Percentiles rank a stretch among this genome's conserved stretches.
These are phyloP conservation scores for Brachyhypopomus gauderio DNA, from an alignment of 2,113 vertebrate genomes.

Conservation along the genomic window DNA sequence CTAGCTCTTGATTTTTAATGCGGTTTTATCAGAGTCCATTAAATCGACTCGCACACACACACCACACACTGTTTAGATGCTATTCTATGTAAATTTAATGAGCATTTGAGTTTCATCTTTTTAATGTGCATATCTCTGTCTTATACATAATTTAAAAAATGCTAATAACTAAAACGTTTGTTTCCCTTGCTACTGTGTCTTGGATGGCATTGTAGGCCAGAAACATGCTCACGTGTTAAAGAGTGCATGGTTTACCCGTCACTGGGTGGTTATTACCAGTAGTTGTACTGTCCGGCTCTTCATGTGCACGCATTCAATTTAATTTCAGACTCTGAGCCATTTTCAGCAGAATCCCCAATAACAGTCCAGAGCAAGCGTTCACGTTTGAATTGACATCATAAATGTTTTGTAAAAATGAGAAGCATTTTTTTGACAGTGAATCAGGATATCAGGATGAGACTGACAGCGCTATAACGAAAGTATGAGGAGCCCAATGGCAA, in stretches of 20 bases:
- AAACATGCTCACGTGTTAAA: constrained; percentile 27
- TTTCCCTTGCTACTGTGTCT: constrained; percentile 53
- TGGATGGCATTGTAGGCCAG: constrained; percentile 21
- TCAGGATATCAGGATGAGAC: too few relatives aligned
- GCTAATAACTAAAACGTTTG: constrained; percentile 69
- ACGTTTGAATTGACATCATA: neutral
- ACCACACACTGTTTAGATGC: constrained; percentile 68
- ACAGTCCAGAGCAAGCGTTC: too few relatives aligned
- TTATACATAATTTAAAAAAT: constrained; percentile 77
- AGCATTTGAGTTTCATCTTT: constrained; percentile 66
- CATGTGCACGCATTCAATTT: neutral
- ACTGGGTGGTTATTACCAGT: neutral
- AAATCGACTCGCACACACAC: constrained; percentile 56
- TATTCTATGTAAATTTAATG: constrained; percentile 72
- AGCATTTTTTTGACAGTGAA: too few relatives aligned
- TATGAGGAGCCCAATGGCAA: too few relatives aligned
- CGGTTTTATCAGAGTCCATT: constrained; percentile 68
- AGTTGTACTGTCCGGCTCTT: neutral
- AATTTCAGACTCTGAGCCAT: neutral
- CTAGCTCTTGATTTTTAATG: constrained; percentile 60
- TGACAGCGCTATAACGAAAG: too few relatives aligned
- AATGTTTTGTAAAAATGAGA: too few relatives aligned
- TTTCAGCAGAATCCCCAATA: too few relatives aligned
- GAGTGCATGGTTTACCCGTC: neutral
- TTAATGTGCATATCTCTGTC: constrained; percentile 72